These are phyloP conservation scores for Gasteruption jaculator DNA, from an alignment of 2,888 invertebrate genomes.

Conservation along the genomic window DNA sequence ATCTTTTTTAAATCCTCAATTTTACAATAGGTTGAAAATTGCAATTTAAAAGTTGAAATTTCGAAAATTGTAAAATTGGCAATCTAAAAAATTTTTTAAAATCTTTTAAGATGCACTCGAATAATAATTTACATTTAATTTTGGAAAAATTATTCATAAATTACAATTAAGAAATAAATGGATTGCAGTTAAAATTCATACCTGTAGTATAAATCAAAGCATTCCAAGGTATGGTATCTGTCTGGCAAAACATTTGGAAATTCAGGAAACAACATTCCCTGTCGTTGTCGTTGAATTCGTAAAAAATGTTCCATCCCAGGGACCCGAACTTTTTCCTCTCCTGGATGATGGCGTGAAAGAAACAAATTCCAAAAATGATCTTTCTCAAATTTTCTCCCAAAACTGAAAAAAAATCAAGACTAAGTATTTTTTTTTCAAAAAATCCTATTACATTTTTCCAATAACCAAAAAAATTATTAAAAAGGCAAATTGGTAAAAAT, in stretches of 20 bases:
- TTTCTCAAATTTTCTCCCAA: conserved; percentile 67
- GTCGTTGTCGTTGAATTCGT: conserved; percentile 92
- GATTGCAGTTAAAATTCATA: conserved; percentile 34
- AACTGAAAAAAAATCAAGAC: conserved; percentile 47
- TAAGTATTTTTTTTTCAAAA: conserved; percentile 1
- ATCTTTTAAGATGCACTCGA: too few relatives aligned
- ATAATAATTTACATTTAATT: too few relatives aligned
- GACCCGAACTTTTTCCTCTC: conserved; percentile 91
- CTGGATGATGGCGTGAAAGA: conserved; percentile 91
- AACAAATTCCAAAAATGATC: conserved; percentile 77
- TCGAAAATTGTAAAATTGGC: too few relatives aligned
- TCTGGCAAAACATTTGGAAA: conserved; percentile 75
- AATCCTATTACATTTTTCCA: conserved; percentile 2
- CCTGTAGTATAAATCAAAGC: conserved; percentile 85
- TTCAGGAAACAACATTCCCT: conserved; percentile 84
- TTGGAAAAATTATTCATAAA: too few relatives aligned
- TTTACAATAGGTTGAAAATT: too few relatives aligned
- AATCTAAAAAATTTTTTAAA: too few relatives aligned
- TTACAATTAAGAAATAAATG: neutral
- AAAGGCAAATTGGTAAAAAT: too few relatives aligned
- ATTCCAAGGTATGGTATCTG: conserved; percentile 76
- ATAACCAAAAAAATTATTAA: too few relatives aligned
- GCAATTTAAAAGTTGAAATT: too few relatives aligned
- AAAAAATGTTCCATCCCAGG: conserved; percentile 87
- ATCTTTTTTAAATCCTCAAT: too few relatives aligned